These are phyloP conservation scores for Psephotus haematonotus DNA, from an alignment of 2,113 vertebrate genomes.

Conservation along the genomic window DNA sequence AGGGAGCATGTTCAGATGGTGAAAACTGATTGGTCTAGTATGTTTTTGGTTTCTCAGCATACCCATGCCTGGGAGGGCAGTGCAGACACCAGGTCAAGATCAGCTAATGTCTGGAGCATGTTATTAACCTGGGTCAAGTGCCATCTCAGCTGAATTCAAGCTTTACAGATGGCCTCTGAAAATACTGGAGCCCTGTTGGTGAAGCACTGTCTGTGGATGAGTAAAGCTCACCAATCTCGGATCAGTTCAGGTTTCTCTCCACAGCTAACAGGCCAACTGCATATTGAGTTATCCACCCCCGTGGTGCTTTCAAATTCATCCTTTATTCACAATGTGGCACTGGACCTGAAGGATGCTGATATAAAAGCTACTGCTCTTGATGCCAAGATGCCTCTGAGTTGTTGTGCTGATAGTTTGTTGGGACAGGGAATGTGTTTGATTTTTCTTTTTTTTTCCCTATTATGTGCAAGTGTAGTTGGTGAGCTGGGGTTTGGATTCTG, in stretches of 20 bases:
- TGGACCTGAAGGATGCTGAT: neutral
- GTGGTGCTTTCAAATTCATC: neutral
- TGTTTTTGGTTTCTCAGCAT: neutral
- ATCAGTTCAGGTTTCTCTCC: neutral
- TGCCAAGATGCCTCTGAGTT: neutral
- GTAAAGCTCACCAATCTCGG: neutral
- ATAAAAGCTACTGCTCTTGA: neutral
- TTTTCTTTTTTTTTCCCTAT: neutral
- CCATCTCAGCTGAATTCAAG: neutral
- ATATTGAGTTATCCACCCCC: neutral
- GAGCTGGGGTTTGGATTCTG: neutral
- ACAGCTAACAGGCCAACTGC: neutral
- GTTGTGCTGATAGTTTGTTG: neutral
- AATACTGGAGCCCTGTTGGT: neutral
- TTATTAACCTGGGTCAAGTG: rapidly evolving
- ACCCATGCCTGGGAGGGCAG: neutral
- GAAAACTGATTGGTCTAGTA: neutral
- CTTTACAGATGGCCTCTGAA: neutral
- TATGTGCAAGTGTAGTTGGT: neutral
- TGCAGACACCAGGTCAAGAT: neutral
- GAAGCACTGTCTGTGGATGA: rapidly evolving
- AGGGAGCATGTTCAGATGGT: neutral
- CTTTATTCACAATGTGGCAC: neutral
- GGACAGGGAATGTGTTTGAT: neutral
- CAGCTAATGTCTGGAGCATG: neutral